Evolutionary conservation across 37 sponge, comb jelly and placozoan species (phyloP).

Genomic region (Dysidea cf. avara): DNA sequence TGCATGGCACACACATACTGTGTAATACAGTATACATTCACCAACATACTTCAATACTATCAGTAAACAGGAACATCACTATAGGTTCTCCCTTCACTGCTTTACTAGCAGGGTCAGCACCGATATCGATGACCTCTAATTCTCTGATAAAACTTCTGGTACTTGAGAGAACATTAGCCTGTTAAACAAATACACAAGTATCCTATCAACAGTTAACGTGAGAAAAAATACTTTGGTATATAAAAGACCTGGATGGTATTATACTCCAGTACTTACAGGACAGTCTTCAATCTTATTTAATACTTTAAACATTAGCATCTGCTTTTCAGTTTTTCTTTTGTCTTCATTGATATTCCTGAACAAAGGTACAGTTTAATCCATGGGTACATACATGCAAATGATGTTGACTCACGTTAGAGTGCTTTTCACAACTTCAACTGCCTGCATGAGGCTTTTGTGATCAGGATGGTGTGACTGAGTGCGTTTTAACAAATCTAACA

Average conservation of each 20-base stretch:
- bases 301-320: constrained; percentile 90
- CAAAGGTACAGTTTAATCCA: neutral
- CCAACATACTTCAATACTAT: constrained; percentile 78
- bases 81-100: constrained; percentile 31
- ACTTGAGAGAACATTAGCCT: constrained; percentile 74
- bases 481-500: constrained; percentile 62
- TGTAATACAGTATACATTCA: neutral
- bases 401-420: constrained; percentile 78
- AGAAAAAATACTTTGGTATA: too few relatives aligned
- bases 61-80: constrained; percentile 75
- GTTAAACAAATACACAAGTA: neutral
- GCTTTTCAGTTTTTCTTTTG: constrained; percentile 88
- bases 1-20: neutral
- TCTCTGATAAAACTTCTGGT: constrained; percentile 56
- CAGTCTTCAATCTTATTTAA: constrained; percentile 86
- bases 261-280: constrained; percentile 59
- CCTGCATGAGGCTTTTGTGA: constrained; percentile 52
- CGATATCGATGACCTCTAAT: constrained; percentile 69
- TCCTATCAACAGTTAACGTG: too few relatives aligned
- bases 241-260: too few relatives aligned
- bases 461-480: constrained; percentile 53
- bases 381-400: neutral
- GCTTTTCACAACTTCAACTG: constrained; percentile 64
- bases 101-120: constrained; percentile 30
- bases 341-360: constrained; percentile 91